Conservation (phyloP, 2,797 vertebrate species). For the Eidolon dupreanum region DNA sequence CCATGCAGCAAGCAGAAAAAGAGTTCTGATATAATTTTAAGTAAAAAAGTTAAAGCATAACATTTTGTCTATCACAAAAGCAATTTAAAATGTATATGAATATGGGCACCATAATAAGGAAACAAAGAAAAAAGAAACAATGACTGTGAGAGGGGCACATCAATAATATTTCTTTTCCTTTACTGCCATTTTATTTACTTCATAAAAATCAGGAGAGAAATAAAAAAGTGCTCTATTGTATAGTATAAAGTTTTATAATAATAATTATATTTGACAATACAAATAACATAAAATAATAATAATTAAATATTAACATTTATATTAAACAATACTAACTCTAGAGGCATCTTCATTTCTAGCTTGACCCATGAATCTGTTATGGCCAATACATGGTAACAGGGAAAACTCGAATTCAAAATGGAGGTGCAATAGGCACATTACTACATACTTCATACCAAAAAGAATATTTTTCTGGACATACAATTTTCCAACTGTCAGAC, state of each 20-base stretch:
- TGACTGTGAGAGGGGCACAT: neutral
- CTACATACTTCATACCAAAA: neutral
- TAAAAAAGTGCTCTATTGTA: neutral
- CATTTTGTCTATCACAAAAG: neutral
- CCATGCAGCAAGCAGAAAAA: neutral
- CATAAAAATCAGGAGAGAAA: neutral
- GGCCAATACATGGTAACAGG: neutral
- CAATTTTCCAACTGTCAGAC: neutral
- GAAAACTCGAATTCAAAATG: slow-evolving; percentile 43
- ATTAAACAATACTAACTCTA: slow-evolving; percentile 28
- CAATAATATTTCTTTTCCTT: neutral
- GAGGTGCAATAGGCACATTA: neutral
- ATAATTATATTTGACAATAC: neutral
- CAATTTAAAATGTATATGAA: neutral
- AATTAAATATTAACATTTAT: neutral
- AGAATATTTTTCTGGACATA: neutral
- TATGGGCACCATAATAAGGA: neutral
- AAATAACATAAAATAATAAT: neutral
- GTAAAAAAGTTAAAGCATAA: neutral
- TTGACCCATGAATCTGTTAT: slow-evolving; percentile 3
- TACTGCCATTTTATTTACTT: neutral
- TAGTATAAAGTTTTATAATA: neutral
- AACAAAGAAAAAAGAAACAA: neutral
- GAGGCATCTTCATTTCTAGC: slow-evolving; percentile 12
- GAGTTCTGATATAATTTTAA: neutral